Evolutionary conservation across 2,888 invertebrate genomes (phyloP), one percentile per base, ranked within the genome.

Genomic region (Drosophila anceps): DNA sequence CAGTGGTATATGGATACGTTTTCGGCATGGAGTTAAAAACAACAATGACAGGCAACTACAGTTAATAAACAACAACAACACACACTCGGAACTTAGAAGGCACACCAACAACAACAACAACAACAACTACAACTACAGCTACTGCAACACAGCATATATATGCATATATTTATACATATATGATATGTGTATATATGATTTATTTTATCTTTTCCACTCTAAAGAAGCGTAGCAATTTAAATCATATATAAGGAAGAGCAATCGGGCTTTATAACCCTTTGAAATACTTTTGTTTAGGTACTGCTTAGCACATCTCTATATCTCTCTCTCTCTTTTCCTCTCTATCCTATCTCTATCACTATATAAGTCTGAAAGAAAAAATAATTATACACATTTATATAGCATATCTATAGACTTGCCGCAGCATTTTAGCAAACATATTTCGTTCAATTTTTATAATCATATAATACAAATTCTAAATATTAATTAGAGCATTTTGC

Each of bases 1-100:
- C 93, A 93, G 91, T 93, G 93, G 93, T 93, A 93, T 91, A 93
- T 93, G 91, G 93, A 93, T 91, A 92, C 93, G 90, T 93, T 92
- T 92, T 89, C 93, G 88, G 84, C 93, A 91, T 93, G 93, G 93
- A 93, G 93, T 93, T 93, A 93, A 92, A 81, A 87, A 84, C 58
- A 65, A 63, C 62, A 46, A 46, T 57, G 65, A 69, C 68, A 68
- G 66, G 68, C 68, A 65, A 66, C 65, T 46, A 69, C 65, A 68
- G 61, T 67, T 71, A 53, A 64, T 50, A 37, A 77, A 46, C 1
- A 41, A 43, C 13, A 18, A 44, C 13, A 31, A 71, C 61, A 81
- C 63, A 75, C 37, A 66, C 51, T 37, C 43, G 77, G 77, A 79
- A 73, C 59, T 72, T 75, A 75, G 63, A 63, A 72, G 64, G 67